Evolutionary conservation across 2,797 vertebrate species (phyloP).

Genomic region (Fringilla coelebs): DNA sequence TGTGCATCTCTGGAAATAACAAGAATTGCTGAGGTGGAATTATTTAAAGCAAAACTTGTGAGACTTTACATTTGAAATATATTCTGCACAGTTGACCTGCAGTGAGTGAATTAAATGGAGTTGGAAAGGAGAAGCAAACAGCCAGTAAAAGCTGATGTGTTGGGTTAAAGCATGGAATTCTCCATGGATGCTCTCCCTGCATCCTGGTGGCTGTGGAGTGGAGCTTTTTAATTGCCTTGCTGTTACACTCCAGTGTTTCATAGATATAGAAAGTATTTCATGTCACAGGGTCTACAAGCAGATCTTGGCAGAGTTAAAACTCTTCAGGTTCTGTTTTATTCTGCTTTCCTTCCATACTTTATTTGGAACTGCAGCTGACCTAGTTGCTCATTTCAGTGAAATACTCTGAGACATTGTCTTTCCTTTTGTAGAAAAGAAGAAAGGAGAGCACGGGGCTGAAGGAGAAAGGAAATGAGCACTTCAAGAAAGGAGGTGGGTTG

Average conservation of each 20-base stretch:
- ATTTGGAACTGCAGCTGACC: slow-evolving; percentile 30
- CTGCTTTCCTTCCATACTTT: not conserved
- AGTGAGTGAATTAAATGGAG: not conserved
- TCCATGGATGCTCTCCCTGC: not conserved
- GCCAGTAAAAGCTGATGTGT: not conserved
- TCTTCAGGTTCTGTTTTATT: not conserved
- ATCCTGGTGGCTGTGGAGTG: not conserved
- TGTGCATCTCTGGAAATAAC: not conserved
- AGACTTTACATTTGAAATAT: not conserved
- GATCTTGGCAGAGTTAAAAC: not conserved
- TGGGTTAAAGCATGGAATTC: not conserved
- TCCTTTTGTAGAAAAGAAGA: slow-evolving; percentile 77
- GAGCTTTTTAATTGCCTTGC: not conserved
- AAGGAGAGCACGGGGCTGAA: slow-evolving; percentile 77
- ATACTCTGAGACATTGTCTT: slow-evolving; percentile 32
- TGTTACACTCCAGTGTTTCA: not conserved
- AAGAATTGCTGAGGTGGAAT: not conserved
- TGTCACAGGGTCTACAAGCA: not conserved
- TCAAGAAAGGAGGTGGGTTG: slow-evolving; percentile 80
- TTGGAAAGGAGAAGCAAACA: not conserved
- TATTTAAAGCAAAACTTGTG: not conserved
- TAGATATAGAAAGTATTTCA: not conserved
- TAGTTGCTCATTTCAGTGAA: slow-evolving; percentile 43
- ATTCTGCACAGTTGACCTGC: not conserved
- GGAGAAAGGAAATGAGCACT: slow-evolving; percentile 81